Conservation (phyloP, 2,797 vertebrate genomes). For the Rhabdomys pumilio region DNA sequence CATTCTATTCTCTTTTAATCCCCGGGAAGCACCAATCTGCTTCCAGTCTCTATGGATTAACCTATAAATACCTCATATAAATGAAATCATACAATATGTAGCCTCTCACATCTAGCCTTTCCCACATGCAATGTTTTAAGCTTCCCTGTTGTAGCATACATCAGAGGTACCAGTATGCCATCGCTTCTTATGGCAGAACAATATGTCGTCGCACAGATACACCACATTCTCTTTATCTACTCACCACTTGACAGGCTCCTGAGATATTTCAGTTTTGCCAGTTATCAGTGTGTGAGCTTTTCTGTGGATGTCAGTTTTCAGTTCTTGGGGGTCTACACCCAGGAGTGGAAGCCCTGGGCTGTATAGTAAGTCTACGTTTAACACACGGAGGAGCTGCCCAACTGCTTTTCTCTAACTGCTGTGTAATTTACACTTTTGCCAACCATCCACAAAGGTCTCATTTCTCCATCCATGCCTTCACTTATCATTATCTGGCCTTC, state of each 20-base stretch:
- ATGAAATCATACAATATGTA: not conserved
- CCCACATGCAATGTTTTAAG: not conserved
- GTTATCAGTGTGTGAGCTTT: not conserved
- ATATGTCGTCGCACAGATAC: not conserved
- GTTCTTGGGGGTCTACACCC: not conserved
- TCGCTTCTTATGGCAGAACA: not conserved
- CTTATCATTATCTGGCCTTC: not conserved
- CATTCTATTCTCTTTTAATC: not conserved
- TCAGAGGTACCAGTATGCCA: not conserved
- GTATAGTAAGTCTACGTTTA: slow-evolving; percentile 50
- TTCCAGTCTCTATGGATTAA: not conserved
- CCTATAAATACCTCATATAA: not conserved
- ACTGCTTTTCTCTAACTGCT: not conserved
- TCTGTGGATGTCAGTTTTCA: slow-evolving; percentile 29
- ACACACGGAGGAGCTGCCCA: not conserved
- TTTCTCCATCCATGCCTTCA: slow-evolving; percentile 34
- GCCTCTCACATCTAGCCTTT: not conserved
- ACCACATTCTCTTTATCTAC: not conserved
- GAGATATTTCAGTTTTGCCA: not conserved
- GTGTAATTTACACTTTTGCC: not conserved
- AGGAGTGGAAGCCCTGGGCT: slow-evolving; percentile 14
- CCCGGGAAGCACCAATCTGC: not conserved
- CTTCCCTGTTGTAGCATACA: not conserved
- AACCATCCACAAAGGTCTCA: not conserved
- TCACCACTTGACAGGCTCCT: not conserved